Evolutionary conservation across 2,113 vertebrate genomes (phyloP).

Genomic region (Fulica atra): DNA sequence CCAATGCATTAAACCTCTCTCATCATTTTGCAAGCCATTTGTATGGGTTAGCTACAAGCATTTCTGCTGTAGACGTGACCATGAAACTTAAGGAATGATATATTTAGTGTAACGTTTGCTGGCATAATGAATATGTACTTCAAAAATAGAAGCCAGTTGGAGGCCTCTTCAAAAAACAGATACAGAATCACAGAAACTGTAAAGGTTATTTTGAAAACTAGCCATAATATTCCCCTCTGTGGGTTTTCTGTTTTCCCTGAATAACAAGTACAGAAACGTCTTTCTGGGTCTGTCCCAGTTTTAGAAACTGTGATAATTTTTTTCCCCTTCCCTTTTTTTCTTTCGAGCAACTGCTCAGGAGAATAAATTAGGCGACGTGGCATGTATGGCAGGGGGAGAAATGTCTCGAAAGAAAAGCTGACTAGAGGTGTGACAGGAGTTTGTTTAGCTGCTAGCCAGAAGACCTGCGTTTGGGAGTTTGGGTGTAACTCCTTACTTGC

Average conservation of each 20-base stretch:
- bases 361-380: slow-evolving; percentile 38
- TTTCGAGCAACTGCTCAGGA: slow-evolving; percentile 57
- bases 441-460: slow-evolving; percentile 64
- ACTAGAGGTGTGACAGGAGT: slow-evolving; percentile 45
- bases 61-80: background rate
- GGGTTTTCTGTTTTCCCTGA: background rate
- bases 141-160: slow-evolving; percentile 33
- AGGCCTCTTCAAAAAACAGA: background rate
- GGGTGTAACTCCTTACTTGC: slow-evolving; percentile 49
- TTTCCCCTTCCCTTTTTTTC: background rate
- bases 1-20: background rate
- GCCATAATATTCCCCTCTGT: background rate
- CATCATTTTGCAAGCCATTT: background rate
- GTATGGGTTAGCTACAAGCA: background rate
- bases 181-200: background rate
- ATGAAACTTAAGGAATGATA: background rate
- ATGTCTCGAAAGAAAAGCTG: slow-evolving; percentile 43
- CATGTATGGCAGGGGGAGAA: background rate
- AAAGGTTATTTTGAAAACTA: background rate
- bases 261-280: background rate
- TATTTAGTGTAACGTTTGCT: background rate
- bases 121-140: background rate
- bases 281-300: slow-evolving; percentile 44
- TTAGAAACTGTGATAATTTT: slow-evolving; percentile 38
- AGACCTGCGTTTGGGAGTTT: slow-evolving; percentile 50